These are phyloP conservation scores for Anguilla obscura DNA, from an alignment of 2,797 vertebrate species.

Conservation along the genomic window DNA sequence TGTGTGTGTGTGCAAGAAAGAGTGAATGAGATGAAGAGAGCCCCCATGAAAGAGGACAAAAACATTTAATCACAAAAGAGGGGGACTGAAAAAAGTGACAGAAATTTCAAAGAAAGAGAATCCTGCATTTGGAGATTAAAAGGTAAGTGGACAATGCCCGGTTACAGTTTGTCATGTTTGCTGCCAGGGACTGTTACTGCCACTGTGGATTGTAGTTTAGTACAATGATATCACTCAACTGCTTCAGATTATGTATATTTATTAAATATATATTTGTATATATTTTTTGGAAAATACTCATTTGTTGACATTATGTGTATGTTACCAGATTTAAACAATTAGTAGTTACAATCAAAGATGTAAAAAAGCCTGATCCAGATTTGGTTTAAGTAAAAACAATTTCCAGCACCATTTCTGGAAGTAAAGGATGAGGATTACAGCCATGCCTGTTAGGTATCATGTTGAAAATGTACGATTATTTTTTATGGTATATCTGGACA, in stretches of 20 bases:
- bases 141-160: conserved; percentile 21
- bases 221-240: background rate
- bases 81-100: background rate
- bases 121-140: background rate
- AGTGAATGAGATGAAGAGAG: conserved; percentile 58
- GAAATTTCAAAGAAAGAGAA: background rate
- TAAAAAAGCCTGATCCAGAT: background rate
- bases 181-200: background rate
- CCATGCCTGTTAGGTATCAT: background rate
- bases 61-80: background rate
- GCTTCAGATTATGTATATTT: background rate
- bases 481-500: background rate
- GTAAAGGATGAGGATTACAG: background rate
- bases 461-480: background rate
- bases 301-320: background rate
- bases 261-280: background rate
- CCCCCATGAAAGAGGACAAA: conserved; percentile 35
- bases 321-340: background rate
- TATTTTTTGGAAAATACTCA: background rate
- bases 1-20: conserved; percentile 42
- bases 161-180: background rate
- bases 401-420: background rate
- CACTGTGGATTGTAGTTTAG: background rate
- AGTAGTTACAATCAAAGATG: background rate
- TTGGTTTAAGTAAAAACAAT: background rate